Base-by-base conservation (phyloP, 2,113 vertebrate genomes). In the Panthera tigris region DNA sequence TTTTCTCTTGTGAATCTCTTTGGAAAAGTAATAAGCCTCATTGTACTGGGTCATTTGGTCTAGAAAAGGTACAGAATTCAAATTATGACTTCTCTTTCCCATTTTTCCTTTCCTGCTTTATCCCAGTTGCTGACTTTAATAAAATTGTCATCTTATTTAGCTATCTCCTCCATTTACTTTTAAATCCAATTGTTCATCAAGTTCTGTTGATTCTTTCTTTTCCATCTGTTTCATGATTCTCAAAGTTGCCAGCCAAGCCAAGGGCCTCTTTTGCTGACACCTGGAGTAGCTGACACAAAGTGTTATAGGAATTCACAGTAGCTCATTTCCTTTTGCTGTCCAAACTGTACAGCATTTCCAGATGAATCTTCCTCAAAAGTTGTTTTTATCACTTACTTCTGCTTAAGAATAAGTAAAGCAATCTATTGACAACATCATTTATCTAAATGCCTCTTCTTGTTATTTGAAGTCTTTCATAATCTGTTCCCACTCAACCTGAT, bases 401-500 rank as follows among this genome's bases (percentile, higher is more conserved):
- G 25, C 76, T 86, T 94, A 84, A 71, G 63, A 84, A 95, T 68
- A 87, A 95, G 83, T 61, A 97, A 74, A 78, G 31, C 10, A 78
- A 93, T 80, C 21, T 50, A 69, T 29, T 78, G 21, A 80, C 23
- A 85, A 52, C 1, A 45, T 52, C 48, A 89, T 68, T 73, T 88
- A 61, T 73, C 31, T 36, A 87, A 92, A 73, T 94, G n/a, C 1
- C 8, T 95, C 19, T 61, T 83, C 25, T 69, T 91, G 11, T 73
- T 96, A 88, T 82, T 80, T 57, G 3, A 63, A 85, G 41, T 55
- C n/a, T 96, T 95, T n/a, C 21, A 63, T 65, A 86, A 52, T 25
- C 12, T 95, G 12, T 61, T 39, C 8, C 27, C 12, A 80, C 31
- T 65, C 13, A 73, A 63, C 52, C 5, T 78, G 29, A 52, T 66